Evolutionary conservation across 2,888 invertebrate genomes (phyloP), one percentile per base, ranked within the genome.

Genomic region (Drosophila mimetica): DNA sequence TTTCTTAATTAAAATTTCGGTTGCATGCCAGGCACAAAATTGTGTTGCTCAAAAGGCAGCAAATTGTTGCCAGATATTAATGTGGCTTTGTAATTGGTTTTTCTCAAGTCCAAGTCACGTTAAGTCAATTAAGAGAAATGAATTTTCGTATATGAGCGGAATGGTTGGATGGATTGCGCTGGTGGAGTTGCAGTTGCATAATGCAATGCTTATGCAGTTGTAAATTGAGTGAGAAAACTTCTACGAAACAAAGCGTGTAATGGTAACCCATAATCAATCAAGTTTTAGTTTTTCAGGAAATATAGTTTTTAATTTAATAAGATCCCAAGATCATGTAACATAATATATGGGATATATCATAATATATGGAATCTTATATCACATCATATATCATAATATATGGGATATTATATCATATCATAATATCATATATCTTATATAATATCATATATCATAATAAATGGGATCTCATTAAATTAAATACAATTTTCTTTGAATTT

Each of bases 1-100:
- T 85, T 82, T 79, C 81, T 82, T 82, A 82, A 82, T 82, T 82
- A 82, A 82, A 82, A 84, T 79, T 77, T 69, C 20, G 50, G 79
- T 84, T 82, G 85, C 85, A 84, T 79, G 81, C 71, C 50, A 22
- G 66, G 61, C 50, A 22, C n/a, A 61, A 51, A 51, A 61, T 64
- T 64, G 64, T 64, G 50, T 61, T 50, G 61, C 64, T 64, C 61
- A 61, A 64, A 67, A 71, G 61, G 63, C 76, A 74, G 64, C 66
- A 78, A 59, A 69, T 69, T 67, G 81, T 67, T 78, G 73, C 67
- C 73, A 81, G 69, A 81, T 84, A 84, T 82, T 81, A 82, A 82
- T 82, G 81, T 79, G 82, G 60, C 85, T 71, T 74, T 79, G 79
- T 82, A 82, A 82, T 82, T 82, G 81, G 85, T 82, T 82, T 81